A percentile compares a stretch with the other conserved stretches of the same genome.
Conservation (phyloP, 2,797 vertebrate genomes). For the Eulemur coronatus region DNA sequence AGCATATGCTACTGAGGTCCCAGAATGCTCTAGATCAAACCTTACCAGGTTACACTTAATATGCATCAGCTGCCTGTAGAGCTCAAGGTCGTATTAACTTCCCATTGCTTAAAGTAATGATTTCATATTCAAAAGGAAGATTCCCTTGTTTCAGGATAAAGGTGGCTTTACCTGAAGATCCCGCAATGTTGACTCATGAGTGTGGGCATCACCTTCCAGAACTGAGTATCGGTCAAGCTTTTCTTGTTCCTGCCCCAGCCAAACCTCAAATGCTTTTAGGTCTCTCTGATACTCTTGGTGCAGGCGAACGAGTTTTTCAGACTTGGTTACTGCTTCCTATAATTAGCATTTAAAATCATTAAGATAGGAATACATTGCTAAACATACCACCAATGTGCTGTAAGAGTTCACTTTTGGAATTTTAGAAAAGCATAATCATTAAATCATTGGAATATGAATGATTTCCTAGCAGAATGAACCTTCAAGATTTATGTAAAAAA, state of each 20-base stretch:
- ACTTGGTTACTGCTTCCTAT: constrained; percentile 91
- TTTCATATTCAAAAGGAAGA: background rate
- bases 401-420: background rate
- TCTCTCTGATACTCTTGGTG: constrained; percentile 96
- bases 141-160: background rate
- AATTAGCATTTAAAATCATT: background rate
- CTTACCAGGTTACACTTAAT: background rate
- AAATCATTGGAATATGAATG: background rate
- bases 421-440: constrained; percentile 11
- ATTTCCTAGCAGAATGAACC: background rate
- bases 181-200: constrained; percentile 89
- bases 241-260: constrained; percentile 94
- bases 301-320: constrained; percentile 91
- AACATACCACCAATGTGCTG: fast-evolving
- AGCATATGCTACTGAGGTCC: background rate
- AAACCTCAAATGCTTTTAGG: constrained; percentile 94
- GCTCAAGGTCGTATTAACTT: background rate
- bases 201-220: constrained; percentile 90
- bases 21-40: background rate
- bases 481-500: background rate
- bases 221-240: constrained; percentile 88
- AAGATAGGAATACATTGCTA: background rate
- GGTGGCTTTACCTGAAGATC: constrained; percentile 90
- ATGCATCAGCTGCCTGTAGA: background rate
- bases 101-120: background rate